Conservation (phyloP, 1,140 invertebrate species). For the Odontomachus brunneus region DNA sequence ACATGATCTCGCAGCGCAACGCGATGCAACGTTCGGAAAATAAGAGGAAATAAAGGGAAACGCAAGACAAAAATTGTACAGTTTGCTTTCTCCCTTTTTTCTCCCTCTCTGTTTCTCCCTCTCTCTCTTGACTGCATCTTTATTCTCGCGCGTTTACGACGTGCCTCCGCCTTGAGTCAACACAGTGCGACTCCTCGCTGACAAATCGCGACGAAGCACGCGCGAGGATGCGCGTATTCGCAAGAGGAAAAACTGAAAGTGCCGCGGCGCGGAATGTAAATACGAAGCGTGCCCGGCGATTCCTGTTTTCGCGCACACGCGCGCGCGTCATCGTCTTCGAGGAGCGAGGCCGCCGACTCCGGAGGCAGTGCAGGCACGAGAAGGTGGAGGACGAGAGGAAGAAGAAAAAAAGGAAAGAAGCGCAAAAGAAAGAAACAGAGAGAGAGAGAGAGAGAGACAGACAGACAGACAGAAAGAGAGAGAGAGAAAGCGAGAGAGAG, state of each 20-base stretch:
- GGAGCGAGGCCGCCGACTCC: conserved; percentile 30
- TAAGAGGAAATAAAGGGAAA: too few species aligned
- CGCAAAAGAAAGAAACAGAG: not conserved
- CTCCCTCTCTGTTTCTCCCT: too few species aligned
- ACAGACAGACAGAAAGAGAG: too few species aligned
- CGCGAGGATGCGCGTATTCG: conserved; percentile 31
- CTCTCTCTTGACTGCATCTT: conserved; percentile 7
- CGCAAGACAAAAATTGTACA: too few species aligned
- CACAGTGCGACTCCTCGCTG: conserved; percentile 27
- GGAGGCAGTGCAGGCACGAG: conserved; percentile 22
- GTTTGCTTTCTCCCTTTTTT: too few species aligned
- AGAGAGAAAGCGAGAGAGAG: not conserved
- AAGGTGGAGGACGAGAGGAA: conserved; percentile 17
- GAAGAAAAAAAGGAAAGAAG: not conserved
- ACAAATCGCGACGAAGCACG: conserved; percentile 46
- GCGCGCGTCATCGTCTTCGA: conserved; percentile 45
- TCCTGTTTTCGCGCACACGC: conserved; percentile 42
- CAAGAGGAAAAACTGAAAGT: conserved; percentile 57
- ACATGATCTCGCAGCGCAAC: too few species aligned
- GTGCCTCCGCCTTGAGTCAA: conserved; percentile 2
- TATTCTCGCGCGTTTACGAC: not conserved
- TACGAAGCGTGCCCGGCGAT: conserved; percentile 43
- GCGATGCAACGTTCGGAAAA: too few species aligned
- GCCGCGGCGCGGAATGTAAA: conserved; percentile 50
- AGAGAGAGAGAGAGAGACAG: conserved; percentile 5